phyloP scores from a whole-genome alignment of 2,113 vertebrate species.

The Etheostoma spectabile region DNA sequence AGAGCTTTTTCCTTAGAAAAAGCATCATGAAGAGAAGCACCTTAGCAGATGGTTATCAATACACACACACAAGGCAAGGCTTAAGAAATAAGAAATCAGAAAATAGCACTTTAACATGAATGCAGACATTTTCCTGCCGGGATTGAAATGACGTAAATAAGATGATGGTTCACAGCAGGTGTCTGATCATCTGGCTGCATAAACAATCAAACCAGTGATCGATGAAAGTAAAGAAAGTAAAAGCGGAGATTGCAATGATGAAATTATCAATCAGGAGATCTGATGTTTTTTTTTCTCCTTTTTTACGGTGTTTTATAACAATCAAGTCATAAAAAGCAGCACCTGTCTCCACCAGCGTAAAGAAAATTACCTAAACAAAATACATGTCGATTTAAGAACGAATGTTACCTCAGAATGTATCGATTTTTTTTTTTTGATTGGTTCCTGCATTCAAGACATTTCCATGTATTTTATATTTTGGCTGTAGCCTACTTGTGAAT shows the following conservation, averaged over 20 bases:
- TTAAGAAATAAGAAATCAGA: neutral
- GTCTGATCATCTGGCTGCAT: conserved; percentile 28
- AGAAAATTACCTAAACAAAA: conserved; percentile 19
- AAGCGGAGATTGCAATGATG: neutral
- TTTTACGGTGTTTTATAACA: neutral
- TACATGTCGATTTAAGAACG: neutral
- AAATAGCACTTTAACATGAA: neutral
- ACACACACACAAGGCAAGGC: neutral
- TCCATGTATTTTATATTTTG: conserved; percentile 1
- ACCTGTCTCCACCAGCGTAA: conserved; percentile 17
- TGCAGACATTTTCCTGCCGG: neutral
- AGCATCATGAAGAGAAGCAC: conserved; percentile 16
- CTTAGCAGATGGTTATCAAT: conserved; percentile 16
- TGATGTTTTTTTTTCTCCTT: neutral
- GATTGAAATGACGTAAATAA: neutral
- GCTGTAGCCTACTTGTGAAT: neutral
- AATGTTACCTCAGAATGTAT: neutral
- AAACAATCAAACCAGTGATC: conserved; percentile 13
- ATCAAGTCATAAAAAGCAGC: conserved; percentile 18
- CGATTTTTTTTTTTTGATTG: neutral
- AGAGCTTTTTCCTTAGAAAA: conserved; percentile 23
- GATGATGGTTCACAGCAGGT: conserved; percentile 50
- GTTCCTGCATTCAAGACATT: neutral
- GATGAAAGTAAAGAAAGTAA: neutral
- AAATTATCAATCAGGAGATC: conserved; percentile 2